These are phyloP conservation scores for Deroplatys truncata DNA, from an alignment of 2,888 invertebrate species.

Conservation along the genomic window DNA sequence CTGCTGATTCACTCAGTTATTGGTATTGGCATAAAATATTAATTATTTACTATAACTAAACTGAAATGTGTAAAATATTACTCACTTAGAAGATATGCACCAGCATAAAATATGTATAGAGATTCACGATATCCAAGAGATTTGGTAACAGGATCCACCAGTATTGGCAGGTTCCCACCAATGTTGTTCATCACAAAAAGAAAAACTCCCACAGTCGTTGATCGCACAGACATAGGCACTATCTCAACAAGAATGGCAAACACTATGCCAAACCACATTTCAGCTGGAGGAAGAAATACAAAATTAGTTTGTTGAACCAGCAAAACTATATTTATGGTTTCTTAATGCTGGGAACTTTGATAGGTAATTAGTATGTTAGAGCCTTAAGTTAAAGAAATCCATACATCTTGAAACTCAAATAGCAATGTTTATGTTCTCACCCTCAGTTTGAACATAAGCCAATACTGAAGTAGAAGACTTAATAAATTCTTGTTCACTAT, in stretches of 20 bases:
- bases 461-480: no score
- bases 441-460: no score
- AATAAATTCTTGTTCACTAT: no score
- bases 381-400: neutral
- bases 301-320: neutral
- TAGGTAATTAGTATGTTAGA: no score
- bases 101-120: slow-evolving; percentile 83
- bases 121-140: slow-evolving; percentile 78
- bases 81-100: slow-evolving; percentile 81
- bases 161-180: slow-evolving; percentile 83
- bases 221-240: slow-evolving; percentile 74
- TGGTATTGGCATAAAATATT: no score
- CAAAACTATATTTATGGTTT: neutral
- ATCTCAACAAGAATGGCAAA: slow-evolving; percentile 88
- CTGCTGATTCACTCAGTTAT: no score
- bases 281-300: slow-evolving; percentile 53
- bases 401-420: neutral
- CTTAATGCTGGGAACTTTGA: no score
- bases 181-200: slow-evolving; percentile 91
- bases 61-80: slow-evolving; percentile 33
- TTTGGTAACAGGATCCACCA: slow-evolving; percentile 81
- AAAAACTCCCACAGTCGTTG: slow-evolving; percentile 82
- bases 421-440: no score
- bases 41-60: no score
- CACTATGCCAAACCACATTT: slow-evolving; percentile 93